Evolutionary conservation across 2,113 vertebrate species (phyloP), one percentile per base, ranked within the genome.

Genomic region (Lepus europaeus): DNA sequence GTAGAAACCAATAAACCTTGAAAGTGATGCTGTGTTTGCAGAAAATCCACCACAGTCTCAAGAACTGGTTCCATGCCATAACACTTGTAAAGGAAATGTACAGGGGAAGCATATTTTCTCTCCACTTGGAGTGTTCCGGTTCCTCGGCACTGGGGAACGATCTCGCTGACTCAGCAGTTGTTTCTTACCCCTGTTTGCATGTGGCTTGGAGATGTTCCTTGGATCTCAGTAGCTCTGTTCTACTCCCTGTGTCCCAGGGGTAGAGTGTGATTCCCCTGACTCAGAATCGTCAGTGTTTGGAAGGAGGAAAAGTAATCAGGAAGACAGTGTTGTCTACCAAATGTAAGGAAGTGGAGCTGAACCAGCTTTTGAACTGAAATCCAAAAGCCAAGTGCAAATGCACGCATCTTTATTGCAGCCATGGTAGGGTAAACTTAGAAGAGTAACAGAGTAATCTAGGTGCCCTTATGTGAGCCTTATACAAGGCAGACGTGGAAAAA

Each of bases 301-400:
- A 92, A 90, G 20, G 31, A 77, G 33, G 29, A 68, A 94, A 96
- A 93, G 90, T 84, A 89, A 25, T 61, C 22, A 61, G 33, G 22
- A 68, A 85, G 51, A 56, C 9, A 79, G 3, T 89, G 80, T 90
- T 84, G 88, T 69, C 53, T 59, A 73, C 68, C 36, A 86, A 89
- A 77, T 82, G 33, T 27, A 81, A 94, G 77, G 79, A 93, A 69
- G 12, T 70, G 2, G 49, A 86, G 8, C 31, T 68, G 16, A 92
- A 64, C 31, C 36, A 89, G 29, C 17, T 79, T n/a, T 64, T 72
- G 9, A 81, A 56, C 25, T 78, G 63, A 92, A 92, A 64, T 91
- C 73, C 69, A 63, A 90, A 93, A 76, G 9, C 10, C 27, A 63
- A 53, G 2, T n/a, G 13, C 31, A 59, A 78, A 90, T 90, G 36